Percentiles rank a stretch among this genome's conserved stretches.
These are phyloP conservation scores for Hylia prasina DNA, from an alignment of 2,113 vertebrate species.

Conservation along the genomic window DNA sequence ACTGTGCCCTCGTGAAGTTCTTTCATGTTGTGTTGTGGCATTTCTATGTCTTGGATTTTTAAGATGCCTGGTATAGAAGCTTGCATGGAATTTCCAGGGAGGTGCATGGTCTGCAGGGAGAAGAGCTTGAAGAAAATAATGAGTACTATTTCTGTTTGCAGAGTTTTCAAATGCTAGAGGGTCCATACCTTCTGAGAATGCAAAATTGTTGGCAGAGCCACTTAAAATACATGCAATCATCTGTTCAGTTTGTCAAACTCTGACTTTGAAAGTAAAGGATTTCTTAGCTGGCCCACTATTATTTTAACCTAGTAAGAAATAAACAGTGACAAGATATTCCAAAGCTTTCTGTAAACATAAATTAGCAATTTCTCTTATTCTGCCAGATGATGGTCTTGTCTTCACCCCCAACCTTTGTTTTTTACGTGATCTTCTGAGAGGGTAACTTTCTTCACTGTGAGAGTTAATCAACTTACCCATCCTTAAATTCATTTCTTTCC, in stretches of 20 bases:
- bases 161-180: background rate
- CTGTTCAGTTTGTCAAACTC: background rate
- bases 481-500: background rate
- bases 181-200: background rate
- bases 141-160: background rate
- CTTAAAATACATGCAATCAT: accelerated
- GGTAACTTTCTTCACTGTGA: background rate
- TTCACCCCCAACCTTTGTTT: background rate
- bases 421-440: background rate
- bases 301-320: background rate
- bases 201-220: background rate
- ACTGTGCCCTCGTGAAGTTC: too few relatives aligned
- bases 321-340: background rate
- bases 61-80: background rate
- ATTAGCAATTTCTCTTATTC: background rate
- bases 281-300: background rate
- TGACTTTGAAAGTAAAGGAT: background rate
- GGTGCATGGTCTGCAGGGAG: background rate
- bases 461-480: background rate
- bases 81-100: background rate
- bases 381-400: background rate
- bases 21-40: too few relatives aligned
- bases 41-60: background rate
- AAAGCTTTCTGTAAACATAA: background rate
- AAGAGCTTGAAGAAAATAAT: background rate